These are phyloP conservation scores for Halocynthia aurantium DNA, from an alignment of 23 tunicate species.

Conservation along the genomic window DNA sequence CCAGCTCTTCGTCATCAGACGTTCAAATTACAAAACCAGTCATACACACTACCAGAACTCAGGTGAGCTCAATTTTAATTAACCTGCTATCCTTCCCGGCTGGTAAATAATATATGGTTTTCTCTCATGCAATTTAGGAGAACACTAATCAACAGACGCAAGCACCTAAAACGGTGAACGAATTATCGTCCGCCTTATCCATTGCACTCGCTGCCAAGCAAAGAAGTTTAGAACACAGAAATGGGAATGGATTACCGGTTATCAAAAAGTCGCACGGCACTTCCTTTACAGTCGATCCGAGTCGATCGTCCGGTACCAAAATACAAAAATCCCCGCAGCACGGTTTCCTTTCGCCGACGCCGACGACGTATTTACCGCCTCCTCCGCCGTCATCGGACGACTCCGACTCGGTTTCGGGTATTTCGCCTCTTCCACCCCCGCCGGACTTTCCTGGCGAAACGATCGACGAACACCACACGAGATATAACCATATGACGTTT, in stretches of 20 bases:
- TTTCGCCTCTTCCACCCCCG: conserved; percentile 57
- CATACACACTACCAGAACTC: too few relatives aligned
- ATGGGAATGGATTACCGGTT: not conserved
- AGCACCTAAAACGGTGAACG: conserved; percentile 8
- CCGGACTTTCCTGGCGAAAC: conserved; percentile 19
- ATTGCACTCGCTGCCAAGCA: conserved; percentile 78
- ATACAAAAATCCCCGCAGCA: not conserved
- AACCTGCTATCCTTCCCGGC: too few relatives aligned
- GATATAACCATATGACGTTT: not conserved
- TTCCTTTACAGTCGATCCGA: conserved; percentile 15
- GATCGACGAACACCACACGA: not conserved
- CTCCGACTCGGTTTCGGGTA: conserved; percentile 9
- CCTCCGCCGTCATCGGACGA: conserved; percentile 48
- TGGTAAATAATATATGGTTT: too few relatives aligned
- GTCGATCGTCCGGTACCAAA: not conserved
- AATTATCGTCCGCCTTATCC: conserved; percentile 25
- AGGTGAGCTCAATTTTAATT: too few relatives aligned
- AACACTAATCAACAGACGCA: too few relatives aligned
- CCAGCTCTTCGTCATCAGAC: too few relatives aligned
- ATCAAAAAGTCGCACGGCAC: not conserved
- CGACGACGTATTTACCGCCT: conserved; percentile 46
- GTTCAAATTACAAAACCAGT: too few relatives aligned
- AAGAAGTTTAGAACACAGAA: conserved; percentile 34
- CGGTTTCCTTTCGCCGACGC: conserved; percentile 3
- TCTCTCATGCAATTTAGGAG: too few relatives aligned